Percentiles rank a stretch among this genome's conserved stretches.
These are phyloP conservation scores for Drosophila falleni DNA, from an alignment of 2,888 invertebrate species.

Conservation along the genomic window DNA sequence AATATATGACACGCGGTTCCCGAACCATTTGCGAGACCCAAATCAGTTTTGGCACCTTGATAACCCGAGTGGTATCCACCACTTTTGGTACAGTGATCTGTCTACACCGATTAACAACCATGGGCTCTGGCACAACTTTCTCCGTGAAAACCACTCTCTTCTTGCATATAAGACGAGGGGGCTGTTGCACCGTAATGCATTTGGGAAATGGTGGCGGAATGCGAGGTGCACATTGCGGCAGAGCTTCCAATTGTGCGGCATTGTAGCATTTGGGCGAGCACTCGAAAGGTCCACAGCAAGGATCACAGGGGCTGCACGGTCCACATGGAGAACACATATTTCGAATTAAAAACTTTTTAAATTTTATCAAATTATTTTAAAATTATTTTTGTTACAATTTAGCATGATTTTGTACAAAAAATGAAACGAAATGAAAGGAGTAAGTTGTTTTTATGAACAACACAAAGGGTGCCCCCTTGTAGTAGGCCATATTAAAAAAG, in stretches of 20 bases:
- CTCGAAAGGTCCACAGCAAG: slow-evolving; percentile 14
- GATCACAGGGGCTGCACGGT: slow-evolving; percentile 15
- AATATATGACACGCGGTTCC: slow-evolving; percentile 81
- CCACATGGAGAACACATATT: slow-evolving; percentile 14
- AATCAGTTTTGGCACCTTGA: slow-evolving; percentile 14
- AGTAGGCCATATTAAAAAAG: not conserved
- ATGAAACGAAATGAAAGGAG: slow-evolving; percentile 2
- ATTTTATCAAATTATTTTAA: slow-evolving; percentile 7
- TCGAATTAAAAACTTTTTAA: slow-evolving; percentile 5
- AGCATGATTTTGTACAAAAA: slow-evolving; percentile 16
- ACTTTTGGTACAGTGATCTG: slow-evolving; percentile 13
- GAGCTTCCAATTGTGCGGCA: slow-evolving; percentile 8
- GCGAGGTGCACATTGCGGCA: slow-evolving; percentile 13
- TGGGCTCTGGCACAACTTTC: slow-evolving; percentile 4
- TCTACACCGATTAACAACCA: slow-evolving; percentile 8
- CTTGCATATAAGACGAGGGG: slow-evolving; percentile 4
- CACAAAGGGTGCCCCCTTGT: not conserved
- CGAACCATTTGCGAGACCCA: slow-evolving; percentile 77
- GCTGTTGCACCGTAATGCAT: slow-evolving; percentile 14
- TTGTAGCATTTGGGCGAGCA: slow-evolving; percentile 15
- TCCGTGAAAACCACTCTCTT: slow-evolving; percentile 6
- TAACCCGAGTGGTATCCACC: slow-evolving; percentile 11
- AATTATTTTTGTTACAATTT: slow-evolving; percentile 14
- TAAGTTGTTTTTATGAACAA: not conserved
- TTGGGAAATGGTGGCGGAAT: slow-evolving; percentile 12